These are phyloP conservation scores for Drosophila recens DNA, from an alignment of 2,888 invertebrate genomes.

Conservation along the genomic window DNA sequence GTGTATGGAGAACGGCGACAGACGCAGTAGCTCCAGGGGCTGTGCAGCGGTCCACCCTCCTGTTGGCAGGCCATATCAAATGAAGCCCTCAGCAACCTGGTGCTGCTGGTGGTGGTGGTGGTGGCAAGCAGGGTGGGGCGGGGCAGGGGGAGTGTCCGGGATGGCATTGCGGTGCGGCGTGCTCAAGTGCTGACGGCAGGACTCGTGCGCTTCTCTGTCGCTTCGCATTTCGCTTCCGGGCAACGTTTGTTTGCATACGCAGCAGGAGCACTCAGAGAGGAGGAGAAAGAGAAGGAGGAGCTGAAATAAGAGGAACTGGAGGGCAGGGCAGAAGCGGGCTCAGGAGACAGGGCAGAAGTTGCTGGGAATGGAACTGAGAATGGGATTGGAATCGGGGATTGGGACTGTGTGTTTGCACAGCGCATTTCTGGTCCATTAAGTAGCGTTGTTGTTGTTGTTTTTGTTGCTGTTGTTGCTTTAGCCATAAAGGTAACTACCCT, in stretches of 20 bases:
- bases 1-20: conserved; percentile 22
- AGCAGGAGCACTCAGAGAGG: conserved; percentile 53
- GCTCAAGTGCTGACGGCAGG: conserved; percentile 73
- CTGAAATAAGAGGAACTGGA: conserved; percentile 2
- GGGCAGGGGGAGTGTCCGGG: conserved; percentile 2
- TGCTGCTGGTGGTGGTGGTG: neutral
- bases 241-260: conserved; percentile 78
- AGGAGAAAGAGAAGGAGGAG: conserved; percentile 3
- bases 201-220: conserved; percentile 55
- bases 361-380: conserved; percentile 3
- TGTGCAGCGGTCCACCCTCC: conserved; percentile 44
- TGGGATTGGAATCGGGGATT: conserved; percentile 1
- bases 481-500: conserved; percentile 57
- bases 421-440: conserved; percentile 81
- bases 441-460: conserved; percentile 51
- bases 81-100: conserved; percentile 55
- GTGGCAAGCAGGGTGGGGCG: neutral
- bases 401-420: conserved; percentile 72
- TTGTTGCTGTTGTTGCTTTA: conserved; percentile 35
- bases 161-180: conserved; percentile 58
- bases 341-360: neutral
- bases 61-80: conserved; percentile 46
- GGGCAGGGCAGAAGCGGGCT: conserved; percentile 9
- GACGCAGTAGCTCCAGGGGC: conserved; percentile 23
- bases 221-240: conserved; percentile 76